A percentile compares a stretch with the other conserved stretches of the same genome.
phyloP scores from a whole-genome alignment of 2,888 invertebrate species.

The Cantharis flavilabris region DNA sequence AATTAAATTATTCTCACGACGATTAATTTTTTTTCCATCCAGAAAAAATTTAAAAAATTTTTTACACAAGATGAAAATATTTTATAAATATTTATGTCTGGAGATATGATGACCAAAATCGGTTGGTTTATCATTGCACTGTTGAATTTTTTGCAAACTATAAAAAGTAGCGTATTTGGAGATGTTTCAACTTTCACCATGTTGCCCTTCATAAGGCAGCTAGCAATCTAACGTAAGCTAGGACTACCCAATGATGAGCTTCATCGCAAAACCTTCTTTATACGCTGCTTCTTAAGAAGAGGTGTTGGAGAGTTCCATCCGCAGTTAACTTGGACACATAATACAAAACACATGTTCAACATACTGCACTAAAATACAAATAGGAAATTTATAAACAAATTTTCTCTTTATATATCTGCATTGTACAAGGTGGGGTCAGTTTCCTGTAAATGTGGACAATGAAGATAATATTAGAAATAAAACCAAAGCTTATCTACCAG shows the following conservation, averaged over 20 bases:
- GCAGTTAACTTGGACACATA: neutral
- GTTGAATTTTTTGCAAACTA: neutral
- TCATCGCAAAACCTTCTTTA: constrained; percentile 49
- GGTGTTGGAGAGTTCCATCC: neutral
- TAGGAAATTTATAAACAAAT: neutral
- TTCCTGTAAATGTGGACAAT: constrained; percentile 26
- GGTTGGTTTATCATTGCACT: neutral
- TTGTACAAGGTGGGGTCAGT: constrained; percentile 17
- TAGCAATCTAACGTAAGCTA: constrained; percentile 54
- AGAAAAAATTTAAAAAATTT: too few relatives aligned
- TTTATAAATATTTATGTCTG: too few relatives aligned
- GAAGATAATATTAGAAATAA: constrained; percentile 16
- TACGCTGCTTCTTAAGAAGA: neutral
- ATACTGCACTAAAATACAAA: neutral
- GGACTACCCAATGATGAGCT: constrained; percentile 58
- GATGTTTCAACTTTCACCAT: constrained; percentile 44
- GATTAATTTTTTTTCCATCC: too few relatives aligned
- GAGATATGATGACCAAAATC: too few relatives aligned
- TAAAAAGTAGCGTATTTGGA: neutral
- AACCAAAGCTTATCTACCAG: constrained; percentile 18
- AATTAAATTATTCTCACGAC: too few relatives aligned
- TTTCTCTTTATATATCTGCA: constrained; percentile 14
- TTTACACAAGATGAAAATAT: too few relatives aligned
- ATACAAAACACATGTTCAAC: neutral
- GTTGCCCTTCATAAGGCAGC: constrained; percentile 62